A percentile compares a stretch with the other conserved stretches of the same genome.
phyloP scores from a whole-genome alignment of 2,888 invertebrate species.

The Palloptera scutellata region DNA sequence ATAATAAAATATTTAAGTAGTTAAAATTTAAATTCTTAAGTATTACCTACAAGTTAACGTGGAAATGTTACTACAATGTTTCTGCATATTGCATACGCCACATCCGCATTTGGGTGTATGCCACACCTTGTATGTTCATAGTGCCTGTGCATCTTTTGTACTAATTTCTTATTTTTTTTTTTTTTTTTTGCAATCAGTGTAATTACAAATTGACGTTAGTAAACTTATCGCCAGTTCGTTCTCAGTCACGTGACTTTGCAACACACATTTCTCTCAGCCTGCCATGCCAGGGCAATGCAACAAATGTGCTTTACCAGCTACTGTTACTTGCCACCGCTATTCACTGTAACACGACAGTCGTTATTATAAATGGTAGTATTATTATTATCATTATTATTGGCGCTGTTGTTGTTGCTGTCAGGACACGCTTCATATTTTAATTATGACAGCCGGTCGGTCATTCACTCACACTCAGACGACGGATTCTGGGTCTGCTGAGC shows the following conservation, averaged over 20 bases:
- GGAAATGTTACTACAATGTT: too few species aligned
- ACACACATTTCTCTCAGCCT: too few species aligned
- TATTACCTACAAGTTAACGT: neutral
- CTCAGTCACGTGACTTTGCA: neutral
- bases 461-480: neutral
- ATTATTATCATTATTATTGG: neutral
- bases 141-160: too few species aligned
- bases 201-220: too few species aligned
- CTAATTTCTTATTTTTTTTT: too few species aligned
- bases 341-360: neutral
- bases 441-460: constrained; percentile 36
- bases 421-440: constrained; percentile 41
- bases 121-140: too few species aligned
- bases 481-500: neutral
- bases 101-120: too few species aligned
- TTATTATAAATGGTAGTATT: too few species aligned
- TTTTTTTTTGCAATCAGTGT: too few species aligned
- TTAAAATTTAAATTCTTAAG: neutral
- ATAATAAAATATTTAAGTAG: too few species aligned
- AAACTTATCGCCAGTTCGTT: neutral
- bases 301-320: neutral
- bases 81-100: too few species aligned
- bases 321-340: neutral
- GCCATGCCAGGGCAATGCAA: neutral
- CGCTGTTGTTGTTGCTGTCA: neutral